Base-by-base conservation (phyloP, 2,888 invertebrate genomes). In the Drosophila imparisetae region DNA sequence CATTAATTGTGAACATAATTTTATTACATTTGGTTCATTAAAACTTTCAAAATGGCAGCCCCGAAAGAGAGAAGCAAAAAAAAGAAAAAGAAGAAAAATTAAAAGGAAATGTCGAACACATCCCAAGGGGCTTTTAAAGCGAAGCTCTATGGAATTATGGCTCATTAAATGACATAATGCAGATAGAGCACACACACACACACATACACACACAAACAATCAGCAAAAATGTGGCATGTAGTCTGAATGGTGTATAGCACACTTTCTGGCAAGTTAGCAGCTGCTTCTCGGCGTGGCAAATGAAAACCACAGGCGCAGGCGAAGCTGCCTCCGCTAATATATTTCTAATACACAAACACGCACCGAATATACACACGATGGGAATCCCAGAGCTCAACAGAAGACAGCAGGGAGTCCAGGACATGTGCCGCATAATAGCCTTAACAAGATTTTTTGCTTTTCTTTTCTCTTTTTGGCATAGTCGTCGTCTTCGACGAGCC, bases 141-240 rank as follows among this genome's bases (percentile, higher is more conserved):
- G 57, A 64, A 71, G 63, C 84, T 74, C 85, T 40, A 48, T 71
- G 89, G 81, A 89, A 86, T 83, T 83, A 83, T 89, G 80, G 86
- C 82, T 86, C 75, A 86, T 86, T 86, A 89, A 89, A 80, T 86
- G 80, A 84, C 84, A 89, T 83, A 84, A 83, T 80, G 80, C 75
- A 68, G 68, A 71, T 42, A 75, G 53, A 6, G 54, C 48, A 60
- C 45, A 24, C 15, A 63, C 15, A 54, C 27, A 61, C 15, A 63
- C 45, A 7, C 21, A 5, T 5, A n/a, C n/a, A 40, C 40, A n/a
- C 5, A 40, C n/a, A 42, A 11, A 6, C 11, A 45, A 8, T 15
- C 13, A 45, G 45, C 21, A 45, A 21, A 21, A 21, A 21, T 45
- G 42, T 45, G 42, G 42, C 45, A 48, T 54, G 38, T 75, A 34